phyloP scores from a whole-genome alignment of 2,888 invertebrate species.

The Sminthurides aquaticus region DNA sequence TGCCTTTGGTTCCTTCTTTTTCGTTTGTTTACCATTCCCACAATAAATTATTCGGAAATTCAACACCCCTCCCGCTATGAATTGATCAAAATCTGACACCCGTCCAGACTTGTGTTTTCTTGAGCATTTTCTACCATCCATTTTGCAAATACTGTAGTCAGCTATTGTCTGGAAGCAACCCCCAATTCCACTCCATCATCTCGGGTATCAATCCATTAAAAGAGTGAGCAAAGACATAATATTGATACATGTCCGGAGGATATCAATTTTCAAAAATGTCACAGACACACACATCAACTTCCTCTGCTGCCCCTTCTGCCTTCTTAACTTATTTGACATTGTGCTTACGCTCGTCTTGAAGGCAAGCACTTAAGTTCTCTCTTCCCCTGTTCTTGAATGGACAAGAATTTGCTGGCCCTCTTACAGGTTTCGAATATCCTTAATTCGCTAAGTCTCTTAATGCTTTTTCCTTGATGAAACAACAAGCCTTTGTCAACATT shows the following conservation, averaged over 20 bases:
- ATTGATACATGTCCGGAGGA: background rate
- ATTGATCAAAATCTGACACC: background rate
- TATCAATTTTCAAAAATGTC: background rate
- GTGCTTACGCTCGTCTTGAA: too few relatives aligned
- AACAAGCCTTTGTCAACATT: background rate
- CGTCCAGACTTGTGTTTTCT: too few relatives aligned
- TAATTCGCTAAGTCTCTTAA: background rate
- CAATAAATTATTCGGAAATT: background rate
- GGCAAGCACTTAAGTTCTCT: too few relatives aligned
- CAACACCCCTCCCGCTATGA: background rate
- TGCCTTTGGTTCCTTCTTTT: background rate
- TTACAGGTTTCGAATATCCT: background rate
- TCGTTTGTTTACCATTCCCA: background rate
- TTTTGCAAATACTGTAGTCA: too few relatives aligned
- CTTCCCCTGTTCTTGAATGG: too few relatives aligned
- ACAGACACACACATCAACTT: background rate
- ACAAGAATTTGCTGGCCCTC: too few relatives aligned
- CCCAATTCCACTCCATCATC: too few relatives aligned
- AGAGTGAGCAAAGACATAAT: background rate
- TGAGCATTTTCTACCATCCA: too few relatives aligned
- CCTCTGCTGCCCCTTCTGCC: background rate
- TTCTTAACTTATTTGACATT: background rate
- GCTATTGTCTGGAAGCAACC: too few relatives aligned
- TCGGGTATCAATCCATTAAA: background rate
- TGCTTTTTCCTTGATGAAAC: background rate